A percentile compares a stretch with the other conserved stretches of the same genome.
Evolutionary conservation across 2,888 invertebrate genomes (phyloP).

Genomic region (Globia sparganii): DNA sequence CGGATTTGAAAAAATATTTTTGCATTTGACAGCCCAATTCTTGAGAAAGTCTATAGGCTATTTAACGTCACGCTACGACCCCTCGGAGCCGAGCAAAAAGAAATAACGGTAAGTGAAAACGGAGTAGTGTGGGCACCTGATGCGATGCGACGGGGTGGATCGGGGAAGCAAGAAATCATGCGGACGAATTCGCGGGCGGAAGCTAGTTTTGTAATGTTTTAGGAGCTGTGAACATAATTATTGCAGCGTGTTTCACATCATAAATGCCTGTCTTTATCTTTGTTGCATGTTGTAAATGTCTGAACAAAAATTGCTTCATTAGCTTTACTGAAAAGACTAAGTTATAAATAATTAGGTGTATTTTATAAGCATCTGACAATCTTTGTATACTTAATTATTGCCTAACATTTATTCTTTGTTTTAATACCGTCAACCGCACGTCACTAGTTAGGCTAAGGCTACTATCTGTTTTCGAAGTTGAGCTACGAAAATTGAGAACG

Average conservation of each 20-base stretch:
- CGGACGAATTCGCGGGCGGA: not conserved
- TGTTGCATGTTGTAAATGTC: not conserved
- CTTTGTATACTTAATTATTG: constrained; percentile 2
- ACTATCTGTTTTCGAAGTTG: not conserved
- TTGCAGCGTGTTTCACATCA: not conserved
- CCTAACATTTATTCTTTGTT: not conserved
- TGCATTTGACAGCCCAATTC: not conserved
- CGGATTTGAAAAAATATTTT: not conserved
- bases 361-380: constrained; percentile 9
- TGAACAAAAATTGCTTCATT: not conserved
- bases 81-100: not conserved
- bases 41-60: not conserved
- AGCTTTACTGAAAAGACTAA: not conserved
- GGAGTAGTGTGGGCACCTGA: not conserved
- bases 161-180: not conserved
- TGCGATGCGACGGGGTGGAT: not conserved
- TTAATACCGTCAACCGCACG: not conserved
- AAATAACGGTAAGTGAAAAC: not conserved
- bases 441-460: not conserved
- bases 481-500: not conserved
- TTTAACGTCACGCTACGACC: not conserved
- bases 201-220: not conserved
- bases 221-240: not conserved
- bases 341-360: constrained; percentile 14
- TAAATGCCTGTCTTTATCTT: constrained; percentile 7